phyloP scores from a whole-genome alignment of 2,113 vertebrate species.

The Saimiri boliviensis region DNA sequence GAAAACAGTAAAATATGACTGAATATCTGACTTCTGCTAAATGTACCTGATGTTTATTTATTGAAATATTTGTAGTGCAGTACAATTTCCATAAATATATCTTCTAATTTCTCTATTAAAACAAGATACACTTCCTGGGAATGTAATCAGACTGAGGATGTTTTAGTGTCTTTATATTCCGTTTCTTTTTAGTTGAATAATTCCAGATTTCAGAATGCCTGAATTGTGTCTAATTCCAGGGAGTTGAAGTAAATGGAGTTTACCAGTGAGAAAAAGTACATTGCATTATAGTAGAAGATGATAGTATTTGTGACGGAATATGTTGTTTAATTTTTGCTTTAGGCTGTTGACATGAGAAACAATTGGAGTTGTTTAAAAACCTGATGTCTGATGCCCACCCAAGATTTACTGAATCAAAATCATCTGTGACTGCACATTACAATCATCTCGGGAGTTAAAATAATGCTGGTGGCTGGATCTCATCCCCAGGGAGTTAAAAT shows the following conservation, averaged over 20 bases:
- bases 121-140: background rate
- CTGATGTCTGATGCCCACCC: background rate
- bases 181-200: background rate
- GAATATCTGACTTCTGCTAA: background rate
- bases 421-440: background rate
- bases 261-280: background rate
- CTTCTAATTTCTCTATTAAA: background rate
- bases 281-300: background rate
- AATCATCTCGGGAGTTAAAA: constrained; percentile 29
- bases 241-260: background rate
- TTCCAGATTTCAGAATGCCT: constrained; percentile 5
- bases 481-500: background rate
- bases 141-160: background rate
- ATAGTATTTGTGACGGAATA: background rate
- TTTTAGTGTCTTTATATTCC: constrained; percentile 22
- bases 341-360: background rate
- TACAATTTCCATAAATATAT: background rate
- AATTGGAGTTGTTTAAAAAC: constrained; percentile 8
- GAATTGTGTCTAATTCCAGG: background rate
- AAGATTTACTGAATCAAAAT: constrained; percentile 16
- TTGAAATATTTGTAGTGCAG: background rate
- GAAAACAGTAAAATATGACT: background rate
- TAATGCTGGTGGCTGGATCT: background rate
- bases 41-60: constrained; percentile 34
- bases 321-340: background rate